phyloP scores from a whole-genome alignment of 2,888 invertebrate species.

The Agriopis leucophaearia region DNA sequence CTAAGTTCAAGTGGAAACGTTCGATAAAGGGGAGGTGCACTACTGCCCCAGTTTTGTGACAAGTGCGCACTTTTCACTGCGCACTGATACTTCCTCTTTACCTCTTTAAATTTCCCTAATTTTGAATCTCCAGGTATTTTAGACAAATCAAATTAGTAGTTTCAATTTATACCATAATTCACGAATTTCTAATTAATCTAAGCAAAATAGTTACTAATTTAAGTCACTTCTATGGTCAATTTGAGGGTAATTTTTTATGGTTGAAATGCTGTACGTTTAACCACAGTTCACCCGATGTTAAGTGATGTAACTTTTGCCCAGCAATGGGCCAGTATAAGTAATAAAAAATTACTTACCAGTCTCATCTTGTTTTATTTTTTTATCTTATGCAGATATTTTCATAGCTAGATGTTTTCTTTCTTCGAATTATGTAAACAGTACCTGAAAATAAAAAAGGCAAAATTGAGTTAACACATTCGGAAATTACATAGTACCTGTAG shows the following conservation, averaged over 20 bases:
- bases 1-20: conserved; percentile 63
- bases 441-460: conserved; percentile 64
- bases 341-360: conserved; percentile 68
- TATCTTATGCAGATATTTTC: conserved; percentile 55
- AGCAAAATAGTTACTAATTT: not conserved
- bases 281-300: no score
- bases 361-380: conserved; percentile 70
- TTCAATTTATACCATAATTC: not conserved
- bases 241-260: no score
- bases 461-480: no score
- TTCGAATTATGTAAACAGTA: conserved; percentile 59
- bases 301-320: no score
- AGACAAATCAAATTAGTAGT: conserved; percentile 12
- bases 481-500: no score
- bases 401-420: conserved; percentile 54
- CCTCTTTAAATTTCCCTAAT: conserved; percentile 72
- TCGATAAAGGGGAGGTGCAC: conserved; percentile 86
- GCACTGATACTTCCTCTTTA: conserved; percentile 78
- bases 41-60: conserved; percentile 84
- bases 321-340: not conserved
- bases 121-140: conserved; percentile 51
- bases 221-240: no score
- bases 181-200: no score
- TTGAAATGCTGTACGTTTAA: no score
- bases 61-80: conserved; percentile 84